Evolutionary conservation across 1,140 invertebrate species (phyloP).

Genomic region (Drosophila sturtevanti): DNA sequence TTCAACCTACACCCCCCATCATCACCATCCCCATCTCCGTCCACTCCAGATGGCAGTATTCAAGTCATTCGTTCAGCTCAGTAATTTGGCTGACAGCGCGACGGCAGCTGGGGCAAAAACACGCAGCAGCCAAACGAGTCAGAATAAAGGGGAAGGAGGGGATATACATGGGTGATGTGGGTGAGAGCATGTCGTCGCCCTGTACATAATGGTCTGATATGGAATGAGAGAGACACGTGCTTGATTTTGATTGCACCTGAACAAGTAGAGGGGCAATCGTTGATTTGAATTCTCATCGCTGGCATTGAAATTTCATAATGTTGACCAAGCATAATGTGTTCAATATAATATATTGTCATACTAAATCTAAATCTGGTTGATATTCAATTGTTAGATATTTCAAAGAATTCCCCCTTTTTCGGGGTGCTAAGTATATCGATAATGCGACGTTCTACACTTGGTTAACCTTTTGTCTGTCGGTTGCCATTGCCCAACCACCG

Average conservation of each 20-base stretch:
- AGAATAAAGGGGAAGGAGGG: not conserved
- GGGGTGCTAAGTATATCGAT: slow-evolving; percentile 39
- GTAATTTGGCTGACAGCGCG: slow-evolving; percentile 75
- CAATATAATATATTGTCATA: not conserved
- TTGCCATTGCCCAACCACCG: slow-evolving; percentile 33
- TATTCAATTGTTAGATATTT: not conserved
- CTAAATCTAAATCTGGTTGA: too few species aligned
- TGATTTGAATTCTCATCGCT: not conserved
- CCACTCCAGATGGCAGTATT: slow-evolving; percentile 49
- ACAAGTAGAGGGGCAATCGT: slow-evolving; percentile 31
- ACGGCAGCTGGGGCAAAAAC: slow-evolving; percentile 57
- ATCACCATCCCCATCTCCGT: not conserved
- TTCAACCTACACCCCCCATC: not conserved
- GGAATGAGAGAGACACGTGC: slow-evolving; percentile 17
- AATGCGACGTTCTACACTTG: slow-evolving; percentile 42
- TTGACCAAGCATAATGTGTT: not conserved
- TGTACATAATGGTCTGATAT: not conserved
- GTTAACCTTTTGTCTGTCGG: slow-evolving; percentile 40
- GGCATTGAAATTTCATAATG: slow-evolving; percentile 2
- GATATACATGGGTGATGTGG: not conserved
- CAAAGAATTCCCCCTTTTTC: slow-evolving; percentile 30
- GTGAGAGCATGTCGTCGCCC: slow-evolving; percentile 13
- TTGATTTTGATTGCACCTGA: slow-evolving; percentile 68
- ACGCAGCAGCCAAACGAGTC: slow-evolving; percentile 28
- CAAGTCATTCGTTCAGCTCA: slow-evolving; percentile 79